These are phyloP conservation scores for Lamellibrachia luymesi DNA, from an alignment of 1,140 invertebrate species.

Conservation along the genomic window DNA sequence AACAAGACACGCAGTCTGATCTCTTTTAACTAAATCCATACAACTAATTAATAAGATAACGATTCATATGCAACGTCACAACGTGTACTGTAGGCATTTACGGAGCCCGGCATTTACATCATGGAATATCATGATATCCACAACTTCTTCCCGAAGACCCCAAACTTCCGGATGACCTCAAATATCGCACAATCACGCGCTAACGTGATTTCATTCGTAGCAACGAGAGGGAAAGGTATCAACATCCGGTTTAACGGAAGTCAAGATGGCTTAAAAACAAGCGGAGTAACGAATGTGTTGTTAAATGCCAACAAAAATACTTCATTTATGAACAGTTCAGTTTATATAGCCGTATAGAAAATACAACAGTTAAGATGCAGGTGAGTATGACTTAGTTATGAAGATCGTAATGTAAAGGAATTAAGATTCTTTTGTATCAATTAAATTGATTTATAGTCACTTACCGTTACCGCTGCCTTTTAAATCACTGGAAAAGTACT, in stretches of 20 bases:
- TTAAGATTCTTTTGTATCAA: too few species aligned
- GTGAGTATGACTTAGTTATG: not conserved
- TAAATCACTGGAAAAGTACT: too few species aligned
- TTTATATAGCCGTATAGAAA: not conserved
- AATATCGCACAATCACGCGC: not conserved
- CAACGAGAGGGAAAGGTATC: not conserved
- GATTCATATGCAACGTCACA: not conserved
- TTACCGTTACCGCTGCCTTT: too few species aligned
- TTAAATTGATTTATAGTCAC: too few species aligned
- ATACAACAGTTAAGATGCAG: not conserved
- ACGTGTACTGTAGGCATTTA: not conserved
- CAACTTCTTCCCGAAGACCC: not conserved
- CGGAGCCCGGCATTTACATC: not conserved
- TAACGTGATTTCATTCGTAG: not conserved
- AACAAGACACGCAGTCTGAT: not conserved
- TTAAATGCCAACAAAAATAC: not conserved
- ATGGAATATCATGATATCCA: not conserved
- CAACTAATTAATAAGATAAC: not conserved
- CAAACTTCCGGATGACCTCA: conserved; percentile 3
- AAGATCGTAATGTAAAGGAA: too few species aligned
- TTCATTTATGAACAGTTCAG: not conserved
- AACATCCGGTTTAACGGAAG: not conserved
- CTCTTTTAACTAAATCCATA: not conserved
- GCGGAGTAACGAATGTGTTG: not conserved
- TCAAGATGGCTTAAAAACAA: not conserved